Evolutionary conservation across 2,113 vertebrate genomes (phyloP).

Genomic region (Protomyctophum bolini): DNA sequence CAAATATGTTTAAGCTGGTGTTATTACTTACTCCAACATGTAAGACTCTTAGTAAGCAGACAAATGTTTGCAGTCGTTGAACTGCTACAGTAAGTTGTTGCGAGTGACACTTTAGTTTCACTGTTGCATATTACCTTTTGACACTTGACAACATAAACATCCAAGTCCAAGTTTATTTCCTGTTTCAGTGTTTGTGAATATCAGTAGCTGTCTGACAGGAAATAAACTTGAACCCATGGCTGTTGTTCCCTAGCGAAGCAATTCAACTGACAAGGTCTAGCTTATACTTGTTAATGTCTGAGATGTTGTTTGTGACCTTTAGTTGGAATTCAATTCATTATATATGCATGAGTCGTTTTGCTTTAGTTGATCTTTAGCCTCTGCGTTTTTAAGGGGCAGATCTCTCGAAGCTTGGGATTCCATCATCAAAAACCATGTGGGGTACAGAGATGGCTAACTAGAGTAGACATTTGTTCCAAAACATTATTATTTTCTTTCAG

Average conservation of each 20-base stretch:
- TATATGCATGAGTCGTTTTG: constrained; percentile 38
- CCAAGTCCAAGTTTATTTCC: too few relatives aligned
- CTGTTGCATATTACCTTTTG: constrained; percentile 28
- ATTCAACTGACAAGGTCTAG: too few relatives aligned
- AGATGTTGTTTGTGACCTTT: constrained; percentile 54
- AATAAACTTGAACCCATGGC: too few relatives aligned
- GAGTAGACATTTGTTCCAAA: constrained; percentile 54
- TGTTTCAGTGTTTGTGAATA: too few relatives aligned
- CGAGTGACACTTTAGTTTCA: constrained; percentile 44
- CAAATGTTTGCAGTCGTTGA: too few relatives aligned
- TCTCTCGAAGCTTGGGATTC: constrained; percentile 25
- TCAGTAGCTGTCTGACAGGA: too few relatives aligned
- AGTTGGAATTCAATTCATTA: constrained; percentile 39
- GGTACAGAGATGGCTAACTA: constrained; percentile 42
- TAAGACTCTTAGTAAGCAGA: too few relatives aligned
- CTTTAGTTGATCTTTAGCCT: constrained; percentile 30
- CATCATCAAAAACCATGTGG: constrained; percentile 40
- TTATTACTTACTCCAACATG: neutral
- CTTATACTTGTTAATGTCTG: constrained; percentile 34
- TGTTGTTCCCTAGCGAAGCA: too few relatives aligned
- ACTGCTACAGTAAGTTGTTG: too few relatives aligned
- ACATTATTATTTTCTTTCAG: constrained; percentile 42
- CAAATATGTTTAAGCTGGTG: constrained; percentile 52
- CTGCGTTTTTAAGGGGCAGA: constrained; percentile 29
- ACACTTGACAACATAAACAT: too few relatives aligned